phyloP scores from a whole-genome alignment of 2,797 vertebrate species.

The Phalanger gymnotis region DNA sequence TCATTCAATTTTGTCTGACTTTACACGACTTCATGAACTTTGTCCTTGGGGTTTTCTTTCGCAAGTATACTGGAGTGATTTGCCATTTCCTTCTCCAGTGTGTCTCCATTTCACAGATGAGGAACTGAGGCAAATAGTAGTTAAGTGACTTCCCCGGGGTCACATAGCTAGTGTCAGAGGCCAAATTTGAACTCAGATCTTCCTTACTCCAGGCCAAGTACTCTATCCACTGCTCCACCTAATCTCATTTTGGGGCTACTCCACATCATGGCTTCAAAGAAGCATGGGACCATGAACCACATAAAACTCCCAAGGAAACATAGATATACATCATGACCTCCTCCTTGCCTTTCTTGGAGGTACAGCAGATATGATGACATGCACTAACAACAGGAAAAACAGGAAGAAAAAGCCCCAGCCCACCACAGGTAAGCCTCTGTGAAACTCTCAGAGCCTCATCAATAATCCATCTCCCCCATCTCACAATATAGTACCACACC shows the following conservation, averaged over 20 bases:
- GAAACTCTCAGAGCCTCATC: background rate
- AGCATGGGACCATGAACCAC: background rate
- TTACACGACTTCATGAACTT: background rate
- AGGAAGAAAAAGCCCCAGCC: background rate
- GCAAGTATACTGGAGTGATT: background rate
- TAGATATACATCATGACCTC: background rate
- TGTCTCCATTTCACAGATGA: background rate
- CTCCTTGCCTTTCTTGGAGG: background rate
- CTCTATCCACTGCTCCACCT: background rate
- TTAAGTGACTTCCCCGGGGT: background rate
- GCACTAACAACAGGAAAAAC: background rate
- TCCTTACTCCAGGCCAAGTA: background rate
- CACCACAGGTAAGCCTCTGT: background rate
- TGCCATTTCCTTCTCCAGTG: background rate
- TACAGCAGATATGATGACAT: background rate
- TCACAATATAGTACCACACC: background rate
- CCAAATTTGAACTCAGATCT: background rate
- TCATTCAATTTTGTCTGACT: background rate
- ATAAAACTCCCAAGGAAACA: background rate
- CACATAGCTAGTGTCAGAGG: background rate
- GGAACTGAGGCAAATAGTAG: background rate
- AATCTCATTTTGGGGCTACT: background rate
- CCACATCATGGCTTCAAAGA: background rate
- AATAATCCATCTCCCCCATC: background rate
- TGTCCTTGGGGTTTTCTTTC: background rate